phyloP scores from a whole-genome alignment of 2,113 vertebrate species.

The Silurus meridionalis region DNA sequence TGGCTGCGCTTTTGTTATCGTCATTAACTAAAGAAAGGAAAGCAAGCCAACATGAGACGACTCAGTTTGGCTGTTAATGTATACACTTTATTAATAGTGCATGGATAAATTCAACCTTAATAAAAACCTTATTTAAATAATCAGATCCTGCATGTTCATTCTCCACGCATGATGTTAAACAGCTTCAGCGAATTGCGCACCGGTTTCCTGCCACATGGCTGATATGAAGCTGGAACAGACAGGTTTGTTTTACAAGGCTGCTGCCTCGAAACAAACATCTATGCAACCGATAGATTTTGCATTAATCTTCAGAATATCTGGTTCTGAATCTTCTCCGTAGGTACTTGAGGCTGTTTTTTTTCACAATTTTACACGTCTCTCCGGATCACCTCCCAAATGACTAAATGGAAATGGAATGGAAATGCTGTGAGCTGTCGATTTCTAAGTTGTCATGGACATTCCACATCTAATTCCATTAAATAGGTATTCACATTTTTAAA shows the following conservation, averaged over 20 bases:
- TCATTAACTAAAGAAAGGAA: neutral
- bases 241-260: neutral
- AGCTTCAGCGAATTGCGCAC: neutral
- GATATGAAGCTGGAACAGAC: neutral
- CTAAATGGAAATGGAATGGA: neutral
- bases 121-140: neutral
- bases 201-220: neutral
- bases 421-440: neutral
- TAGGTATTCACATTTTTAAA: neutral
- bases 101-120: neutral
- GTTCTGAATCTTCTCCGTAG: neutral
- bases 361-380: neutral
- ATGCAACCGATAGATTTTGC: neutral
- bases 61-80: neutral
- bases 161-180: neutral
- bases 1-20: neutral
- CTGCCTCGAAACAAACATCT: neutral
- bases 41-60: neutral
- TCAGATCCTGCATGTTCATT: neutral
- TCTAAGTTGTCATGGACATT: neutral
- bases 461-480: slow-evolving; percentile 2
- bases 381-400: neutral
- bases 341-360: neutral
- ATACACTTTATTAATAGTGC: neutral
- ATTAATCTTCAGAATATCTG: neutral